Conservation (phyloP, 2,888 invertebrate genomes). For the Tenthredo notha region DNA sequence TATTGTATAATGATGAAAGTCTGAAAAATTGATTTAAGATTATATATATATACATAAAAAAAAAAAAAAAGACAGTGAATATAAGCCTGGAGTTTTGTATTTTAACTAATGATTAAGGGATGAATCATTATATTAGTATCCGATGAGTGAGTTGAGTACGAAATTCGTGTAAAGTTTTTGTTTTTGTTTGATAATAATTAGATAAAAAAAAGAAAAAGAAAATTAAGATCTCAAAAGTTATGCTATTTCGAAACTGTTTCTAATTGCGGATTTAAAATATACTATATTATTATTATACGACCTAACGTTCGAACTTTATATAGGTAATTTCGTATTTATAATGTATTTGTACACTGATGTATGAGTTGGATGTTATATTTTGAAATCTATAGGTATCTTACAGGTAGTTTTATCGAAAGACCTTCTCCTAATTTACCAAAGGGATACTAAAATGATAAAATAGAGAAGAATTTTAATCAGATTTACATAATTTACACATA, state of each 20-base stretch:
- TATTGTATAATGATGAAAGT: conserved; percentile 33
- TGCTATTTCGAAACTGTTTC: conserved; percentile 41
- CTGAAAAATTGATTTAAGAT: conserved; percentile 39
- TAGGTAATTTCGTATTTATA: conserved; percentile 49
- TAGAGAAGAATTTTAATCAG: neutral
- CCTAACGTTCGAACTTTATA: conserved; percentile 20
- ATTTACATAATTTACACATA: neutral
- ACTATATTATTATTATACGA: conserved; percentile 38
- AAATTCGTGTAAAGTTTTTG: conserved; percentile 23
- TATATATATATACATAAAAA: neutral
- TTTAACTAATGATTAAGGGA: conserved; percentile 17
- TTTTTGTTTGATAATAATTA: conserved; percentile 15
- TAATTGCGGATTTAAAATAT: conserved; percentile 34
- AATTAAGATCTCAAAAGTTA: conserved; percentile 36
- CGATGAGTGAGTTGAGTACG: neutral
- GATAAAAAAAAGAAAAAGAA: neutral
- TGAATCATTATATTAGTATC: conserved; percentile 25
- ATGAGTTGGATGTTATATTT: conserved; percentile 48
- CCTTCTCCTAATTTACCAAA: conserved; percentile 24
- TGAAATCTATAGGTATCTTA: conserved; percentile 17
- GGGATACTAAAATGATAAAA: neutral
- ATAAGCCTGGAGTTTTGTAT: conserved; percentile 49
- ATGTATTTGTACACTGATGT: conserved; percentile 43
- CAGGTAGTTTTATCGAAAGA: conserved; percentile 29
- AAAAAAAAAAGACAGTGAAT: conserved; percentile 42